These are phyloP conservation scores for Amphipyra tragopoginis DNA, from an alignment of 2,888 invertebrate genomes.

Conservation along the genomic window DNA sequence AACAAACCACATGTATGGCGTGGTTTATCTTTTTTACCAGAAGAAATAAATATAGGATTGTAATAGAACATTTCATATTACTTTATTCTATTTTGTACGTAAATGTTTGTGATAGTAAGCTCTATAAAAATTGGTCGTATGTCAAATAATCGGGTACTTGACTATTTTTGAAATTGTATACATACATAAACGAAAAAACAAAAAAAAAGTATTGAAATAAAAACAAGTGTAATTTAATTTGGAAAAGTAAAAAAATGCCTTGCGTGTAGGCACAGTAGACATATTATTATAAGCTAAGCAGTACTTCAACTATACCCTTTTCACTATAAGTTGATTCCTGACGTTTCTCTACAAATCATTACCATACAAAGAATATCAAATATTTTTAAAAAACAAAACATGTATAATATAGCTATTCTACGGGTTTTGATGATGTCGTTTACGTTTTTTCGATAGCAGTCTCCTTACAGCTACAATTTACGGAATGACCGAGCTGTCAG, in stretches of 20 bases:
- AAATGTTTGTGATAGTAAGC: constrained; percentile 54
- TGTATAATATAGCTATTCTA: too few relatives aligned
- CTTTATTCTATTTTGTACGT: constrained; percentile 61
- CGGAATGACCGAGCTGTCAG: too few relatives aligned
- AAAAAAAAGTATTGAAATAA: constrained; percentile 9
- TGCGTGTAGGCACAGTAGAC: too few relatives aligned
- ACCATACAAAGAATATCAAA: too few relatives aligned
- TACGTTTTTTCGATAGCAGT: too few relatives aligned
- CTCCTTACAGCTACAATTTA: too few relatives aligned
- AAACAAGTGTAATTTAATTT: constrained; percentile 11
- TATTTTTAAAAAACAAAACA: too few relatives aligned
- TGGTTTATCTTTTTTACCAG: constrained; percentile 68
- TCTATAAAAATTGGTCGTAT: constrained; percentile 54
- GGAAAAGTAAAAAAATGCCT: not conserved
- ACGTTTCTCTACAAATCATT: too few relatives aligned
- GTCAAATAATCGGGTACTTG: constrained; percentile 48
- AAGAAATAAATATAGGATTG: constrained; percentile 42
- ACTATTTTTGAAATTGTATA: constrained; percentile 50
- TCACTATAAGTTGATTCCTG: too few relatives aligned
- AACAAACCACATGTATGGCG: constrained; percentile 74
- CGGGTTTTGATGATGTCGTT: too few relatives aligned
- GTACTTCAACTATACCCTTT: too few relatives aligned
- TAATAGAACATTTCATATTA: constrained; percentile 46
- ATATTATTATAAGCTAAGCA: too few relatives aligned
- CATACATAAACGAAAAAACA: constrained; percentile 11